A percentile compares a stretch with the other conserved stretches of the same genome.
Conservation (phyloP, 2,113 vertebrate genomes). For the Myotis brandtii region DNA sequence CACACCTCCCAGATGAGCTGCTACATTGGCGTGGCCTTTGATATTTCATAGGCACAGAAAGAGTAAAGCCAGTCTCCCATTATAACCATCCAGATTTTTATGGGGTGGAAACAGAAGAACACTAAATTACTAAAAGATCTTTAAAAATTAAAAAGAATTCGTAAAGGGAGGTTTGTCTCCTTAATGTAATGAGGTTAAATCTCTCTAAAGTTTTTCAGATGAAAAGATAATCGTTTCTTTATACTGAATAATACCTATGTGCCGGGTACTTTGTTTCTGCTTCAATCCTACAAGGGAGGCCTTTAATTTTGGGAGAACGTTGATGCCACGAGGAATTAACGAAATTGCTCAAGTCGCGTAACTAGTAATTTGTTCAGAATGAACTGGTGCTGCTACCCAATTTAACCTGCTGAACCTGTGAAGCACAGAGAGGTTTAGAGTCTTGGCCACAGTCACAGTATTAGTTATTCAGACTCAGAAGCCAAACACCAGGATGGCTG, state of each 20-base stretch:
- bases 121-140: not conserved
- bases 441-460: not conserved
- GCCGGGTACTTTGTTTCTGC: not conserved
- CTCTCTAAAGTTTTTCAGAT: not conserved
- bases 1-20: not conserved
- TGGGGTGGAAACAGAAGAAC: not conserved
- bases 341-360: not conserved
- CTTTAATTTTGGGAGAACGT: not conserved
- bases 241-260: not conserved
- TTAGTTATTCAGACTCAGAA: not conserved
- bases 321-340: not conserved
- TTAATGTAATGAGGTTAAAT: not conserved
- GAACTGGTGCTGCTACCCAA: not conserved
- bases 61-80: not conserved
- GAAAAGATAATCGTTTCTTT: not conserved
- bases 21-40: not conserved
- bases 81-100: not conserved
- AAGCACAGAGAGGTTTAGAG: not conserved
- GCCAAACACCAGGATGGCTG: not conserved
- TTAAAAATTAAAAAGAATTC: not conserved
- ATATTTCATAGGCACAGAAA: not conserved
- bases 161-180: not conserved
- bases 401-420: not conserved
- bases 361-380: not conserved
- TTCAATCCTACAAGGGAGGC: not conserved